These are phyloP conservation scores for Heliconius sara DNA, from an alignment of 2,888 invertebrate genomes.

Conservation along the genomic window DNA sequence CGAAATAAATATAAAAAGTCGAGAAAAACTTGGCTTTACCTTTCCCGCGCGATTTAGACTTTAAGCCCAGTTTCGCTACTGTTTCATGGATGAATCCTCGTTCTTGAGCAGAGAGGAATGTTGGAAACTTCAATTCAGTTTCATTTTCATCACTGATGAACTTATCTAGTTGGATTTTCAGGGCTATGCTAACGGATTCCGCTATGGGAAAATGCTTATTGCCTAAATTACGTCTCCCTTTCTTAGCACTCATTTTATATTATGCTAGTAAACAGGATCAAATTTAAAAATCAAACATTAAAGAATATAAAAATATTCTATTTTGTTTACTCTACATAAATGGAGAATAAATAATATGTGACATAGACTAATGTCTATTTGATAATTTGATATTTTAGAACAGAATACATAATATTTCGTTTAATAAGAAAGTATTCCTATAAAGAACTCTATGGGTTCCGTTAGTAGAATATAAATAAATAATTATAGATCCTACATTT, in stretches of 20 bases:
- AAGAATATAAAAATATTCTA: conserved; percentile 21
- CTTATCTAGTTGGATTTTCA: conserved; percentile 79
- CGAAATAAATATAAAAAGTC: not conserved
- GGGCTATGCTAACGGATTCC: conserved; percentile 79
- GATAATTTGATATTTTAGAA: not conserved
- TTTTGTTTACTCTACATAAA: conserved; percentile 38
- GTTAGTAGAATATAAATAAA: too few species aligned
- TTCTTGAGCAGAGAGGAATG: conserved; percentile 89
- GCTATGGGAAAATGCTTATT: conserved; percentile 79
- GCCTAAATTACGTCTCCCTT: conserved; percentile 69
- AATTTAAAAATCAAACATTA: conserved; percentile 28
- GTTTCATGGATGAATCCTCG: conserved; percentile 91
- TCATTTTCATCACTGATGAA: conserved; percentile 78
- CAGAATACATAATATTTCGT: conserved; percentile 7
- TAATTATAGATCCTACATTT: not conserved
- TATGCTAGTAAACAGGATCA: conserved; percentile 29
- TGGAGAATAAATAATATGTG: conserved; percentile 24
- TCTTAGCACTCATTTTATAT: conserved; percentile 73
- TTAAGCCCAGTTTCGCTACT: conserved; percentile 87
- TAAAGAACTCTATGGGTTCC: too few species aligned
- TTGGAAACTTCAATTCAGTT: conserved; percentile 86
- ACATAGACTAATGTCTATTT: conserved; percentile 25
- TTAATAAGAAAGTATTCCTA: too few species aligned
- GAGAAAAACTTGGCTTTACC: conserved; percentile 70
- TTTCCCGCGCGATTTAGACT: conserved; percentile 92